Percentiles rank a stretch among this genome's conserved stretches.
Conservation (phyloP, 2,888 invertebrate genomes). For the Watsonalla binaria region DNA sequence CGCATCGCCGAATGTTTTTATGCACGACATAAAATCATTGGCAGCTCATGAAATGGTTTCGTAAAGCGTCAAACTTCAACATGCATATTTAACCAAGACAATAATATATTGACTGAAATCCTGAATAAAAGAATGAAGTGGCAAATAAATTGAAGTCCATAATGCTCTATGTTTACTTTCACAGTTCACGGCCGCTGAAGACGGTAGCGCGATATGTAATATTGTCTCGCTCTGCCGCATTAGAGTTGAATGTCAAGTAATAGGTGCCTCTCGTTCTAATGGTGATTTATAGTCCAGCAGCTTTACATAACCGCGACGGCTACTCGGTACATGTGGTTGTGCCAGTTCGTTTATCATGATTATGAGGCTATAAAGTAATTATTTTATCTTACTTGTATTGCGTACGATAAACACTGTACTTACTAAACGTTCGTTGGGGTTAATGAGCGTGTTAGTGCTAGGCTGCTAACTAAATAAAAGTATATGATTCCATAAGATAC, state of each 20-base stretch:
- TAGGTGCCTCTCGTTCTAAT: conserved; percentile 37
- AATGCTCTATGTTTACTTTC: conserved; percentile 59
- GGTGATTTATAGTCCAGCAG: conserved; percentile 60
- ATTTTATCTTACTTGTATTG: conserved; percentile 54
- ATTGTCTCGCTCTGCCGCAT: conserved; percentile 28
- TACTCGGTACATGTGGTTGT: conserved; percentile 54
- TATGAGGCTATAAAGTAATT: conserved; percentile 63
- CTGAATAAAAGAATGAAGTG: conserved; percentile 32
- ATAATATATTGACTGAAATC: conserved; percentile 6
- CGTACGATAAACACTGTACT: conserved; percentile 9
- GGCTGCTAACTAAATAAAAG: not conserved
- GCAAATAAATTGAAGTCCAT: conserved; percentile 42
- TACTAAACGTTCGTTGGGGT: not conserved
- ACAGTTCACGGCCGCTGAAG: conserved; percentile 54
- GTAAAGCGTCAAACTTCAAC: not conserved
- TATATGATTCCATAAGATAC: not conserved
- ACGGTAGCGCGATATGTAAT: conserved; percentile 25
- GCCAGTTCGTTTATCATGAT: conserved; percentile 58
- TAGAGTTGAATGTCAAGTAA: conserved; percentile 12
- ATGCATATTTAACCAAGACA: conserved; percentile 4
- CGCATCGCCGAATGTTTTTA: not conserved
- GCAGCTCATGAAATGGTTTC: not conserved
- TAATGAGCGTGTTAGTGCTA: not conserved
- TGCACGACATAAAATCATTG: not conserved
- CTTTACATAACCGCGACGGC: conserved; percentile 54